Conservation (phyloP, 1,140 invertebrate species). For the Diploscapter pachys region DNA sequence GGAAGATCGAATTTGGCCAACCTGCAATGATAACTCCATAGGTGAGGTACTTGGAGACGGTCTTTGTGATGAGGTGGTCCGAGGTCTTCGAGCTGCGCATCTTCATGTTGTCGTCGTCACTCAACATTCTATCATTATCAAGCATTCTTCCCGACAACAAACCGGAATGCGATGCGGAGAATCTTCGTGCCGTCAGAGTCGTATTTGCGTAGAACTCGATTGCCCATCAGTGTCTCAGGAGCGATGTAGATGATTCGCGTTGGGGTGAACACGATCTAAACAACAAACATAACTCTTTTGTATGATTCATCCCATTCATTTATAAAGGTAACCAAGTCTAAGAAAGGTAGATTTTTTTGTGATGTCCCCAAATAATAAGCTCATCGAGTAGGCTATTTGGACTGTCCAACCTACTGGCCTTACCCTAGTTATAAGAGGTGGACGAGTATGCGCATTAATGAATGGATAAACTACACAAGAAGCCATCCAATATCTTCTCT, state of each 20-base stretch:
- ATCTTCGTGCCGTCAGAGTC: slow-evolving; percentile 34
- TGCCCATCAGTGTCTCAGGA: slow-evolving; percentile 44
- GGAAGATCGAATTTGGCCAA: neutral
- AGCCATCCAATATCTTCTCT: too few relatives aligned
- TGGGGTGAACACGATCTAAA: slow-evolving; percentile 45
- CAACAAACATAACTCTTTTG: neutral
- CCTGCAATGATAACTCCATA: slow-evolving; percentile 29
- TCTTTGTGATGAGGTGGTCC: slow-evolving; percentile 14
- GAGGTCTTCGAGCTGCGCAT: slow-evolving; percentile 10
- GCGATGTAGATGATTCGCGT: slow-evolving; percentile 43
- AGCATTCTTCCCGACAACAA: neutral
- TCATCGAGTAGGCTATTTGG: too few relatives aligned
- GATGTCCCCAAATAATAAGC: too few relatives aligned
- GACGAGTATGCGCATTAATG: too few relatives aligned
- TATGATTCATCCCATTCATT: too few relatives aligned
- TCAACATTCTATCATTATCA: slow-evolving; percentile 28
- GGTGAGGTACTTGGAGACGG: slow-evolving; percentile 8
- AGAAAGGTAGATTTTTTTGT: too few relatives aligned
- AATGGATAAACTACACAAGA: too few relatives aligned
- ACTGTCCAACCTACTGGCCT: too few relatives aligned
- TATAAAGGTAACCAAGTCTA: too few relatives aligned
- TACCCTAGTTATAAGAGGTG: too few relatives aligned
- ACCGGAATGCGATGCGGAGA: slow-evolving; percentile 31
- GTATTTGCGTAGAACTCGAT: slow-evolving; percentile 46
- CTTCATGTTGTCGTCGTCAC: slow-evolving; percentile 31